Evolutionary conservation across 2,797 vertebrate genomes (phyloP).

Genomic region (Sebastes matsubarae): DNA sequence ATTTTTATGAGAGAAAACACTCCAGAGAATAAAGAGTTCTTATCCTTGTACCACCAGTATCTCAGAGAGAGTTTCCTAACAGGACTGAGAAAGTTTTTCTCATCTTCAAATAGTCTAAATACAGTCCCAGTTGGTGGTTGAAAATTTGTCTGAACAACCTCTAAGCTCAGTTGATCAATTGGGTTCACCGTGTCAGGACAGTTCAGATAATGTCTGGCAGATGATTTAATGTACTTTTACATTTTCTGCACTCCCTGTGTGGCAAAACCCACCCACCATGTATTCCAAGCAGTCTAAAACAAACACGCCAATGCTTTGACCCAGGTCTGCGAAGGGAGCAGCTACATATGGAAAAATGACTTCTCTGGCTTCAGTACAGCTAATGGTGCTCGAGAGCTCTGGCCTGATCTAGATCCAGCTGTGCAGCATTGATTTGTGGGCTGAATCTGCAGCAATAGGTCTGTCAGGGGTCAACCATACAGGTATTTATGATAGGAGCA

Average conservation of each 20-base stretch:
- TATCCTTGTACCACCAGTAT: background rate
- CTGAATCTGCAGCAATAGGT: conserved; percentile 13
- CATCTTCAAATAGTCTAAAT: background rate
- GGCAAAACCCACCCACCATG: background rate
- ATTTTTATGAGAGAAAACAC: background rate
- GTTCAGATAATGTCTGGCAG: background rate
- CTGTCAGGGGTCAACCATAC: conserved; percentile 23
- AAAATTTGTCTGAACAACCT: background rate
- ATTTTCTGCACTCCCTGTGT: background rate
- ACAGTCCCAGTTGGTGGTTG: no score
- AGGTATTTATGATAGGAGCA: conserved; percentile 47
- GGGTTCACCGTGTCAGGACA: background rate
- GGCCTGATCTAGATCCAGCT: conserved; percentile 32
- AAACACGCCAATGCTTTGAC: background rate
- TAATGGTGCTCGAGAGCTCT: background rate
- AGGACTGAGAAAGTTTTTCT: background rate
- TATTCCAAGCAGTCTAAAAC: background rate
- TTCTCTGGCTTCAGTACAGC: background rate
- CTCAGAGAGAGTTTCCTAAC: background rate
- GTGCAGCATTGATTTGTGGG: conserved; percentile 42
- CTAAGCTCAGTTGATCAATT: background rate
- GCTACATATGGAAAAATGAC: conserved; percentile 8
- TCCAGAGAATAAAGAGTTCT: background rate
- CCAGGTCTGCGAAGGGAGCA: background rate
- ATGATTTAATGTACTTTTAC: background rate